phyloP scores from a whole-genome alignment of 2,113 vertebrate species.

The Gnathonemus echidnorhynchus region DNA sequence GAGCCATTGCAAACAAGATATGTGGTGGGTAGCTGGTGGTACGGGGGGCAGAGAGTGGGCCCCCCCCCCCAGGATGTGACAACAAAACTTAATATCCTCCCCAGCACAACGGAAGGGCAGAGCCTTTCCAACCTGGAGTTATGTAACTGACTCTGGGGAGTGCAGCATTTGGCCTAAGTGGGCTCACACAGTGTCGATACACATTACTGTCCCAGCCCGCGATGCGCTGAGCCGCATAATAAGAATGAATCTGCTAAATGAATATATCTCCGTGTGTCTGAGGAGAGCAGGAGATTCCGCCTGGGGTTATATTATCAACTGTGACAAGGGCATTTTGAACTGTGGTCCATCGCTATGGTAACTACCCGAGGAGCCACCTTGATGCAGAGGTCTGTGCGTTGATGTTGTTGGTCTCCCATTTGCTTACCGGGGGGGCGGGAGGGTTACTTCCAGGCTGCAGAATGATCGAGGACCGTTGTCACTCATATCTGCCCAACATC shows the following conservation, averaged over 20 bases:
- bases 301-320: not conserved
- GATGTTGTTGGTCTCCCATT: not conserved
- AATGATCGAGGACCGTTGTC: not conserved
- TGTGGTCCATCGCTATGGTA: not conserved
- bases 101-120: not conserved
- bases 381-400: not conserved
- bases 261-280: not conserved
- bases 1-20: not conserved
- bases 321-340: not conserved
- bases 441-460: not conserved
- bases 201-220: not conserved
- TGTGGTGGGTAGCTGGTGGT: not conserved
- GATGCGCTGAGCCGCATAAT: not conserved
- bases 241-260: not conserved
- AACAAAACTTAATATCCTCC: not conserved
- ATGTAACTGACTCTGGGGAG: not conserved
- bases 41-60: not conserved
- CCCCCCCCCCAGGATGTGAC: not conserved
- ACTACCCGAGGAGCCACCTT: not conserved
- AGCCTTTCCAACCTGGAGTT: not conserved
- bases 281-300: not conserved
- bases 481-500: not conserved
- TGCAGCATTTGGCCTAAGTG: not conserved
- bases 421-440: not conserved
- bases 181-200: not conserved